Evolutionary conservation across 2,888 invertebrate species (phyloP).

Genomic region (Temnothorax ravouxi): DNA sequence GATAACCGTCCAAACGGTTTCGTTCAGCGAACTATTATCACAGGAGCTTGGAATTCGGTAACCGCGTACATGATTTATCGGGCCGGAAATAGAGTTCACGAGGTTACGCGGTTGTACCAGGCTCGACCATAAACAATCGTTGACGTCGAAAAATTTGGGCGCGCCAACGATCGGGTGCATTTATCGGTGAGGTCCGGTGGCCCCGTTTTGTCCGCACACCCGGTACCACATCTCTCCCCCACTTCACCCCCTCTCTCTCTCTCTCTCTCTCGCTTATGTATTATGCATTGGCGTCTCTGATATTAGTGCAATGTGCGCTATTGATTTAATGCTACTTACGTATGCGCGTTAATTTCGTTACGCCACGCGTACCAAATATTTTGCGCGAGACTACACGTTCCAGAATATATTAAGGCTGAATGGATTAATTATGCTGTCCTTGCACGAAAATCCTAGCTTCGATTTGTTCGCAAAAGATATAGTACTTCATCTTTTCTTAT

Average conservation of each 20-base stretch:
- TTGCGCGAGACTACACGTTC: conserved; percentile 39
- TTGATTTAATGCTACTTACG: conserved; percentile 57
- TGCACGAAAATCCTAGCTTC: conserved; percentile 9
- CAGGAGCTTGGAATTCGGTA: conserved; percentile 53
- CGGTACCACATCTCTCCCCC: conserved; percentile 22
- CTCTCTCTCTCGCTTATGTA: conserved; percentile 35
- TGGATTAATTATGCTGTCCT: conserved; percentile 37
- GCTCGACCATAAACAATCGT: conserved; percentile 47
- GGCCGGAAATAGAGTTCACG: conserved; percentile 54
- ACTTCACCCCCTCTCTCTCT: neutral
- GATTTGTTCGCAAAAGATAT: neutral
- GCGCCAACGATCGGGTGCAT: conserved; percentile 42
- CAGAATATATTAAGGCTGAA: conserved; percentile 30
- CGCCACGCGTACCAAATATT: conserved; percentile 48
- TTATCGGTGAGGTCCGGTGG: conserved; percentile 50
- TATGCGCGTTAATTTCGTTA: conserved; percentile 58
- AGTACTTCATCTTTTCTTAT: neutral
- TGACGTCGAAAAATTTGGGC: conserved; percentile 51
- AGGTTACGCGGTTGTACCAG: conserved; percentile 51
- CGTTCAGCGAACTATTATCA: conserved; percentile 49
- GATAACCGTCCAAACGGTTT: conserved; percentile 40
- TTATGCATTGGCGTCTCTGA: conserved; percentile 54
- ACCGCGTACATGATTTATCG: conserved; percentile 64
- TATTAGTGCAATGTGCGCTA: conserved; percentile 42
- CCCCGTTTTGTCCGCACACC: conserved; percentile 44